Evolutionary conservation across 1,140 invertebrate genomes (phyloP).

Genomic region (Drosophila biarmipes): DNA sequence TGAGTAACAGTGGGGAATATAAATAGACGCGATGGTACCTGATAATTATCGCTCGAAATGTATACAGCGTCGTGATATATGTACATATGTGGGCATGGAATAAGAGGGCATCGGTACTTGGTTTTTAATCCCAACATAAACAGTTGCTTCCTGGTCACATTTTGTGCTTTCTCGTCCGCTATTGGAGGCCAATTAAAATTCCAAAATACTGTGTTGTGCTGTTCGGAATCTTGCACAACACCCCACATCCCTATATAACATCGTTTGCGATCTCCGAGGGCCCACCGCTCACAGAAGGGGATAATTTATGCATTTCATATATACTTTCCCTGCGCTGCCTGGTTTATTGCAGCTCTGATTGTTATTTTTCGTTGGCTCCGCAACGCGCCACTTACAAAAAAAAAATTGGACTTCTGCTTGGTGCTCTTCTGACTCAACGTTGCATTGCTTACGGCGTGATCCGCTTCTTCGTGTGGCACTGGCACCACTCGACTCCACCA

Average conservation of each 20-base stretch:
- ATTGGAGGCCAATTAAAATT: constrained; percentile 67
- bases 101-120: background rate
- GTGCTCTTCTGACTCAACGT: constrained; percentile 34
- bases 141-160: background rate
- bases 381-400: constrained; percentile 15
- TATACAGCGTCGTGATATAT: background rate
- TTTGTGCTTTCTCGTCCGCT: background rate
- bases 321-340: constrained; percentile 54
- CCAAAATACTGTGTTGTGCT: constrained; percentile 45
- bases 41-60: background rate
- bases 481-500: constrained; percentile 4
- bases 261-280: constrained; percentile 31
- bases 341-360: constrained; percentile 69
- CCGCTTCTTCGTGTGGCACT: constrained; percentile 15
- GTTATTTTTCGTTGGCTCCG: constrained; percentile 60
- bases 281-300: constrained; percentile 26
- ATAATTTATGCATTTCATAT: constrained; percentile 69
- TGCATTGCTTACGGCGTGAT: constrained; percentile 29
- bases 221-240: constrained; percentile 7
- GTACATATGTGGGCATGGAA: background rate
- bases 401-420: constrained; percentile 6
- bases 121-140: constrained; percentile 6
- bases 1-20: constrained; percentile 1
- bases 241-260: background rate
- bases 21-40: background rate